Base-by-base conservation (phyloP, 1,140 invertebrate genomes). In the Musca vetustissima region DNA sequence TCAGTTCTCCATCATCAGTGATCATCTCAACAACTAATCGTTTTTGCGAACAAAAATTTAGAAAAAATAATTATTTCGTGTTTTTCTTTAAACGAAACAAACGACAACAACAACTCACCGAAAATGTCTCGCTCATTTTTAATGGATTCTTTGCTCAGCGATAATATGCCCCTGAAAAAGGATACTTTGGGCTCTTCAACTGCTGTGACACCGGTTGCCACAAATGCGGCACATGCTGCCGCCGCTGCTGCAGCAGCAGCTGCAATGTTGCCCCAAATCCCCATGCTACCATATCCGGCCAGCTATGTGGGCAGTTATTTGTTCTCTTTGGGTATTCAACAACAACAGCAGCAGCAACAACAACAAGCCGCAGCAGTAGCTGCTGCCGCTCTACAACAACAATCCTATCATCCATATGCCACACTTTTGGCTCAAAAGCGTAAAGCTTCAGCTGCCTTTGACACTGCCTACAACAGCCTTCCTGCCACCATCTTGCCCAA, bases 61-160 rank as follows among this genome's bases (percentile, higher is more conserved):
- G 2, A 43, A 43, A 17, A 24, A 59, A 59, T 8, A 59, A 15
- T n/a, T 28, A 57, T 6, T 57, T 28, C 4, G 24, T 14, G 53
- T 57, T 57, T 57, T 55, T 22, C 14, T 7, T 43, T 52, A 19
- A 52, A 52, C 49, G 49, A 22, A 4, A 17, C n/a, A 52, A 70
- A 28, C 25, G 43, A 32, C 28, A 57, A 48, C 25, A 28, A 55
- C n/a, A n/a, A n/a, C n/a, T 25, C 8, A 25, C 17, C 15, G 25
- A 67, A 84, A 67, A 92, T 92, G 90, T 91, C 90, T 66, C 87
- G 89, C 67, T 92, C 89, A 65, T 92, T 92, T 75, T 78, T 91
- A 53, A 89, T 92, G 75, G 91, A 92, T 74, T 90, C 90, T 15
- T 77, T 92, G 32, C 90, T 92, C 67, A 86, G 85, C 71, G 90